Evolutionary conservation across 2,113 vertebrate species (phyloP).

Genomic region (Mesocricetus auratus): DNA sequence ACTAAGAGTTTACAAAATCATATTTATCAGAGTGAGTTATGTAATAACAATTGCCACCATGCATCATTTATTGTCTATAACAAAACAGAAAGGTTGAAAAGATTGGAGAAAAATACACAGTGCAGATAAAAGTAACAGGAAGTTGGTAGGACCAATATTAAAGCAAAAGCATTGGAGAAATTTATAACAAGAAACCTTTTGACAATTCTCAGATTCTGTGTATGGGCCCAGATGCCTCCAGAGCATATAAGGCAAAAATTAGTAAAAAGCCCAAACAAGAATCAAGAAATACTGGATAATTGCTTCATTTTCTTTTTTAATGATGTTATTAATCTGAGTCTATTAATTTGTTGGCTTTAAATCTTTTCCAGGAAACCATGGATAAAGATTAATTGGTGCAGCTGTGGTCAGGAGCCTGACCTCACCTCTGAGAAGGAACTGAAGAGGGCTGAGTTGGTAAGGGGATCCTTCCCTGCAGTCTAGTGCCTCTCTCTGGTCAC

Average conservation of each 20-base stretch:
- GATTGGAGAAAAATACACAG: not conserved
- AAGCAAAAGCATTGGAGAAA: not conserved
- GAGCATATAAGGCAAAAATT: not conserved
- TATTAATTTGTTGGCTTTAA: not conserved
- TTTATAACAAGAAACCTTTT: not conserved
- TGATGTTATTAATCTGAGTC: not conserved
- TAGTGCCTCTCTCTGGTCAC: not conserved
- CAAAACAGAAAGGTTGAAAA: not conserved
- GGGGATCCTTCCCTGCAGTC: not conserved
- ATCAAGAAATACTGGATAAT: not conserved
- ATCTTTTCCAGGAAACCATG: not conserved
- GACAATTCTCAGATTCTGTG: not conserved
- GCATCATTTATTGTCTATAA: not conserved
- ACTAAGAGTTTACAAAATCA: not conserved
- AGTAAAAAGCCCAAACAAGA: not conserved
- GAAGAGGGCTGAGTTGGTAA: not conserved
- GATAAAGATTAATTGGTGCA: not conserved
- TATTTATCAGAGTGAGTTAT: not conserved
- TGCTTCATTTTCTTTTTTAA: constrained; percentile 16
- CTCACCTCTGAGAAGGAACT: not conserved
- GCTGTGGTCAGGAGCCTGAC: not conserved
- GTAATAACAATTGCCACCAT: not conserved
- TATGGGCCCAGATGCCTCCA: not conserved
- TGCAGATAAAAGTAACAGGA: not conserved
- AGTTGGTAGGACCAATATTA: not conserved